phyloP scores from a whole-genome alignment of 2,113 vertebrate species.

The Stigmatopora argus region DNA sequence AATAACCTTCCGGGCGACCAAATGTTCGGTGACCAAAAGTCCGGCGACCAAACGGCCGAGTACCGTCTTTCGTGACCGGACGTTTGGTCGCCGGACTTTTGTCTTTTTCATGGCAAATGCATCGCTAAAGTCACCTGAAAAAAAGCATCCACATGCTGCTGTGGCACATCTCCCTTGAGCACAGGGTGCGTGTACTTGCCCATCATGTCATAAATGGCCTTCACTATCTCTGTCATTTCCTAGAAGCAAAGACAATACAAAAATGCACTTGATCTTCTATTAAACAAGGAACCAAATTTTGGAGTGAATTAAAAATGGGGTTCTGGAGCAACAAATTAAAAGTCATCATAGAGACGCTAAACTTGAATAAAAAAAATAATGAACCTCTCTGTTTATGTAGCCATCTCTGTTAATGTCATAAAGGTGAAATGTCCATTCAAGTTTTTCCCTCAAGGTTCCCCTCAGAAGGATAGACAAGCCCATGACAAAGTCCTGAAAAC shows the following conservation, averaged over 20 bases:
- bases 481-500: constrained; percentile 86
- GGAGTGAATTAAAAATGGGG: too few species aligned
- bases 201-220: constrained; percentile 99
- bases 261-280: background rate
- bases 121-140: constrained; percentile 77
- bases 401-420: constrained; percentile 97
- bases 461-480: constrained; percentile 88
- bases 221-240: constrained; percentile 98
- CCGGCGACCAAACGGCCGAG: too few species aligned
- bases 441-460: constrained; percentile 88
- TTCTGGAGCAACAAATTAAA: too few species aligned
- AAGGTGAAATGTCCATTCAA: constrained; percentile 94
- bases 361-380: background rate
- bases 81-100: too few species aligned
- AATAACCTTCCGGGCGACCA: too few species aligned
- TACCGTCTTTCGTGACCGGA: too few species aligned
- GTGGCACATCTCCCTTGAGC: constrained; percentile 87
- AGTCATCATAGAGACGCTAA: too few species aligned
- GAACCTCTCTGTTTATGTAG: constrained; percentile 89
- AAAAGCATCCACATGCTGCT: constrained; percentile 91
- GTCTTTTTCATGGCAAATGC: background rate
- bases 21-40: too few species aligned
- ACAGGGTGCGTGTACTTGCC: constrained; percentile 95
- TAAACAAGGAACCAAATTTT: too few species aligned
- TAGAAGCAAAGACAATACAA: constrained; percentile 41